These are phyloP conservation scores for Stenolophus ochropezus DNA, from an alignment of 2,888 invertebrate species.

Conservation along the genomic window DNA sequence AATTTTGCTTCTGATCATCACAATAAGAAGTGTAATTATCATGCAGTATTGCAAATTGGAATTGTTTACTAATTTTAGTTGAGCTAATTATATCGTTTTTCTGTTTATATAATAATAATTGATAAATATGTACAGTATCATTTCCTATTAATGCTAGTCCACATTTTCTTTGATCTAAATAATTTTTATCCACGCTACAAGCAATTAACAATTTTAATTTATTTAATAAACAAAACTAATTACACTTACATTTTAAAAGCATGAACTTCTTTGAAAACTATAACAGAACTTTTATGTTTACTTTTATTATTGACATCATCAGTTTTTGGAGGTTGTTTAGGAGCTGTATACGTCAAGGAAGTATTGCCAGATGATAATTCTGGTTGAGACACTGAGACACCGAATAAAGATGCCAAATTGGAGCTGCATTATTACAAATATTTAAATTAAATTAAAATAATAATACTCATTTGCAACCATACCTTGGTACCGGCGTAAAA, in stretches of 20 bases:
- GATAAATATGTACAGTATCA: constrained; percentile 65
- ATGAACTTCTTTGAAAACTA: constrained; percentile 66
- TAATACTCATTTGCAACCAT: not conserved
- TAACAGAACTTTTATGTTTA: constrained; percentile 64
- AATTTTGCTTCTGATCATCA: constrained; percentile 68
- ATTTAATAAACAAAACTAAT: not conserved
- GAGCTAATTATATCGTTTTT: constrained; percentile 69
- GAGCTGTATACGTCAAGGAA: constrained; percentile 55
- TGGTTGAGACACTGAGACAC: constrained; percentile 11
- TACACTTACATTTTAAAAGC: constrained; percentile 67
- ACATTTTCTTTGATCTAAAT: constrained; percentile 70
- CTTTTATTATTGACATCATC: constrained; percentile 11
- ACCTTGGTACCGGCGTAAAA: constrained; percentile 53
- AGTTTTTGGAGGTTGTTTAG: constrained; percentile 50
- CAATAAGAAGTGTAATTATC: constrained; percentile 68
- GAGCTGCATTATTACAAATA: constrained; percentile 39
- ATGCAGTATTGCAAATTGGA: constrained; percentile 65
- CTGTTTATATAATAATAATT: constrained; percentile 70
- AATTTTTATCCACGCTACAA: constrained; percentile 68
- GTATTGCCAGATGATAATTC: constrained; percentile 25
- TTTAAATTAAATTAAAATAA: not conserved
- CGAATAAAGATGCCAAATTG: constrained; percentile 51
- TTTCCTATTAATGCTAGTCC: constrained; percentile 73
- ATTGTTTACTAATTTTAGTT: constrained; percentile 64
- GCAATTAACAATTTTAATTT: not conserved